Percentiles rank a stretch among this genome's conserved stretches.
Evolutionary conservation across 2,888 invertebrate species (phyloP).

Genomic region (Melipona bicolor): DNA sequence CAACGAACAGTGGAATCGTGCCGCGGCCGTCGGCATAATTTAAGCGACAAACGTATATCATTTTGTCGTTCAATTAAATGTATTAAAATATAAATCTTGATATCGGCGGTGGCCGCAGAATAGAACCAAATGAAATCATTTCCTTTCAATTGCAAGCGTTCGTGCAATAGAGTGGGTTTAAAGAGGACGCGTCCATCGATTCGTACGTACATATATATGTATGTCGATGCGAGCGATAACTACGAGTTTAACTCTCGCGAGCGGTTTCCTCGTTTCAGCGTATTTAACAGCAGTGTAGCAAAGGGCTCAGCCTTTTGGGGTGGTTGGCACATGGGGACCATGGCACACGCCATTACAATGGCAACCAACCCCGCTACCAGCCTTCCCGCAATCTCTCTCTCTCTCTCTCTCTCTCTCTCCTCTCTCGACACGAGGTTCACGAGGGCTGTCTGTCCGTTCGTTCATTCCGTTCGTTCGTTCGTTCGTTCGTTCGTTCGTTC

Average conservation of each 20-base stretch:
- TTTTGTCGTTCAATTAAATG: constrained; percentile 58
- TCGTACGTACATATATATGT: constrained; percentile 44
- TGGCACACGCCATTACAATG: constrained; percentile 78
- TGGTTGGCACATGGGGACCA: constrained; percentile 76
- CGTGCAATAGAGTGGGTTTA: constrained; percentile 67
- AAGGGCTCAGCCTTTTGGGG: constrained; percentile 74
- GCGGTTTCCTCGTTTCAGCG: constrained; percentile 71
- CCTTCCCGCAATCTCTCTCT: constrained; percentile 60
- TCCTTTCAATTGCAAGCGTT: constrained; percentile 70
- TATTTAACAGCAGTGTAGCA: constrained; percentile 72
- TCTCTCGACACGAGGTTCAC: constrained; percentile 72
- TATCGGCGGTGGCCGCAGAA: constrained; percentile 50
- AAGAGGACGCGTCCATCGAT: constrained; percentile 71
- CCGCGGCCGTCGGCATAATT: constrained; percentile 48
- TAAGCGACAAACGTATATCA: constrained; percentile 51
- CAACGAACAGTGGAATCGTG: constrained; percentile 49
- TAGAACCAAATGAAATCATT: constrained; percentile 67
- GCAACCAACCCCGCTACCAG: constrained; percentile 62
- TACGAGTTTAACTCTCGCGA: constrained; percentile 74
- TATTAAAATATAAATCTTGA: constrained; percentile 64
- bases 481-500: constrained; percentile 64
- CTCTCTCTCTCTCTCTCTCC: constrained; percentile 55
- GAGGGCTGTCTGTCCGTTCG: constrained; percentile 72
- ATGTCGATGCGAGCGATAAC: constrained; percentile 74
- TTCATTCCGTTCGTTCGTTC: constrained; percentile 40